phyloP scores from a whole-genome alignment of 2,113 vertebrate species.

The Astatotilapia flaviijosephi region DNA sequence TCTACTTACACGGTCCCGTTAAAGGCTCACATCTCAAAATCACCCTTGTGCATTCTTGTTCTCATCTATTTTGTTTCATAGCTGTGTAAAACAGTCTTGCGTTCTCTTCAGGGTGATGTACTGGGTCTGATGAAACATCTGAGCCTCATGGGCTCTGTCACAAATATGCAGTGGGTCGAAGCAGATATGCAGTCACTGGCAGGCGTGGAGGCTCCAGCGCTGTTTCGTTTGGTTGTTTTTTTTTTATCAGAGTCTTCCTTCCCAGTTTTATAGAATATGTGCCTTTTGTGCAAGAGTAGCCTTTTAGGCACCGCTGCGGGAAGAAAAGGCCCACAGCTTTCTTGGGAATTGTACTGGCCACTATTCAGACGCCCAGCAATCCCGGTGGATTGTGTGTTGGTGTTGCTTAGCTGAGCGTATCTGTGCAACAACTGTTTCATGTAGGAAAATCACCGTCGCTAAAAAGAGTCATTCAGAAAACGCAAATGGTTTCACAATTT shows the following conservation, averaged over 20 bases:
- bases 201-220: neutral
- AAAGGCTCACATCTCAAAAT: slow-evolving; percentile 1
- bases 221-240: neutral
- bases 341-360: slow-evolving; percentile 3
- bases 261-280: neutral
- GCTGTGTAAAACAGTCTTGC: neutral
- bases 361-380: slow-evolving; percentile 5
- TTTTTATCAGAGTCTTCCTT: neutral
- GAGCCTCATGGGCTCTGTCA: slow-evolving; percentile 30
- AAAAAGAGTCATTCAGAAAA: slow-evolving; percentile 14
- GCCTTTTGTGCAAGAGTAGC: neutral
- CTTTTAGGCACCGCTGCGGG: neutral
- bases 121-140: slow-evolving; percentile 9
- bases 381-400: slow-evolving; percentile 8
- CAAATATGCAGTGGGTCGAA: slow-evolving; percentile 18
- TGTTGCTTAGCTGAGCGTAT: slow-evolving; percentile 28
- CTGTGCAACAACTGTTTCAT: slow-evolving; percentile 2
- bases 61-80: neutral
- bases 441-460: neutral
- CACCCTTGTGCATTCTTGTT: slow-evolving; percentile 13
- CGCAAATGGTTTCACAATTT: slow-evolving; percentile 23
- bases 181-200: neutral
- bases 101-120: neutral
- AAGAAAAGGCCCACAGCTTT: slow-evolving; percentile 2
- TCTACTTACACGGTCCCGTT: neutral